These are phyloP conservation scores for Aspidiotus destructor DNA, from an alignment of 2,888 invertebrate genomes.

Conservation along the genomic window DNA sequence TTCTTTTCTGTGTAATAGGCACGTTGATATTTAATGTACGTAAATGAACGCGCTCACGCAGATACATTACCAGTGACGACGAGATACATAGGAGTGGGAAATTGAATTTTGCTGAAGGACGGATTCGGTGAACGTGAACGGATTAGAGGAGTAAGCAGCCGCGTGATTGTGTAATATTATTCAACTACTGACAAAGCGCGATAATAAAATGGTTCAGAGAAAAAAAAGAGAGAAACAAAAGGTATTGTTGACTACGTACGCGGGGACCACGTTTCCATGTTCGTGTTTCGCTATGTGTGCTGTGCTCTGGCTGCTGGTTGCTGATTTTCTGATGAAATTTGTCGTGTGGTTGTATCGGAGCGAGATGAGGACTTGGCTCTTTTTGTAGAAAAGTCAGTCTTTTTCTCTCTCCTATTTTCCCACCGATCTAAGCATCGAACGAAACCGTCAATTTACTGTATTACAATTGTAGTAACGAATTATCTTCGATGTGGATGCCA, in stretches of 20 bases:
- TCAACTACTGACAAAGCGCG: not conserved
- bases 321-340: conserved; percentile 1
- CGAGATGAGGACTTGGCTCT: conserved; percentile 57
- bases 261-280: not conserved
- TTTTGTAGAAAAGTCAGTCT: conserved; percentile 54
- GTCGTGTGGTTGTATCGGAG: conserved; percentile 46
- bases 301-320: not conserved
- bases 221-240: not conserved
- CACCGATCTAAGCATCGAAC: conserved; percentile 17
- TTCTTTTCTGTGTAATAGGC: too few relatives aligned
- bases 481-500: too few relatives aligned
- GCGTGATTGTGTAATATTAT: not conserved
- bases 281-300: too few relatives aligned
- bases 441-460: too few relatives aligned
- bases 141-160: not conserved
- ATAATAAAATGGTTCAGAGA: not conserved
- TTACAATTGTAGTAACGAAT: too few relatives aligned
- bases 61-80: not conserved
- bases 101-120: conserved; percentile 7
- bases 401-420: conserved; percentile 68
- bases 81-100: conserved; percentile 1
- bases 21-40: too few relatives aligned
- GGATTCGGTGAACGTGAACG: conserved; percentile 5
- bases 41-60: not conserved
- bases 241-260: not conserved